Conservation (phyloP, 2,888 invertebrate species). For the Cepaea hortensis region DNA sequence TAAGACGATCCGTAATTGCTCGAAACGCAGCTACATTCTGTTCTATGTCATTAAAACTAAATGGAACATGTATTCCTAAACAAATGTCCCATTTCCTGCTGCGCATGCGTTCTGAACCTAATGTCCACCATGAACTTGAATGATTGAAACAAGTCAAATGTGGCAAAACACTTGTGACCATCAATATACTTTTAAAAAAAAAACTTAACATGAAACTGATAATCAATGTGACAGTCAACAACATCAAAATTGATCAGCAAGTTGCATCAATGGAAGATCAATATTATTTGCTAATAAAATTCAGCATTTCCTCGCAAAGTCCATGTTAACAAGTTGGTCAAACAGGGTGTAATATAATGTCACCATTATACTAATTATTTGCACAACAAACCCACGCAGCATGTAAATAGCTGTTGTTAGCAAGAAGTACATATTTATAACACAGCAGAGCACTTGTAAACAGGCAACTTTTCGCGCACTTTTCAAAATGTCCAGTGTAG, state of each 20-base stretch:
- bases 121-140: constrained; percentile 1
- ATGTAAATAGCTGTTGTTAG: constrained; percentile 14
- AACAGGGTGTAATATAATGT: neutral
- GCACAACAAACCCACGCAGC: neutral
- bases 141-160: neutral
- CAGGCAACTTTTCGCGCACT: neutral
- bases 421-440: neutral
- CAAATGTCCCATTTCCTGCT: neutral
- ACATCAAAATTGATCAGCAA: constrained; percentile 51
- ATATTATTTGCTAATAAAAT: constrained; percentile 49
- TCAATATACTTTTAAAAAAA: neutral
- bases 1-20: too few species aligned
- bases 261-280: constrained; percentile 53
- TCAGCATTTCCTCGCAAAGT: constrained; percentile 47
- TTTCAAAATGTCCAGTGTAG: neutral
- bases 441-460: neutral
- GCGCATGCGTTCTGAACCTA: neutral
- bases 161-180: constrained; percentile 36
- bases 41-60: too few species aligned
- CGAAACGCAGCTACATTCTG: too few species aligned
- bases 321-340: constrained; percentile 33
- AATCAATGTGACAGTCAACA: constrained; percentile 26
- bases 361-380: constrained; percentile 3
- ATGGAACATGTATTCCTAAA: too few species aligned
- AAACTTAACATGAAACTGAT: constrained; percentile 20